Evolutionary conservation across 2,888 invertebrate species (phyloP).

Genomic region (Yponomeuta sedellus): DNA sequence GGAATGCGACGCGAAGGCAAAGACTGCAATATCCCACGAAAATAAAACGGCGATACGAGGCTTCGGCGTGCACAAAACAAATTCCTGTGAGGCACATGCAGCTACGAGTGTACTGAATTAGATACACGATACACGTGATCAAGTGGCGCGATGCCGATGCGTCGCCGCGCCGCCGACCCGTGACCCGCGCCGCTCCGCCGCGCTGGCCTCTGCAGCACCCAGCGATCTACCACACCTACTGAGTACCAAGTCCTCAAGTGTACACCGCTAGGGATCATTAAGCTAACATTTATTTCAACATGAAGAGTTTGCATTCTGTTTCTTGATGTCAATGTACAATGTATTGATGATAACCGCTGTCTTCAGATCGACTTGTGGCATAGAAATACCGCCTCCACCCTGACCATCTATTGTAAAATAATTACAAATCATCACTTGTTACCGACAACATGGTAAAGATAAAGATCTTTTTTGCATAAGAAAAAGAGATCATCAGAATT

Average conservation of each 20-base stretch:
- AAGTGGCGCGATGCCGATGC: conserved; percentile 39
- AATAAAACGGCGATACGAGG: conserved; percentile 55
- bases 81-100: conserved; percentile 65
- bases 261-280: not conserved
- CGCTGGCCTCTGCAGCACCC: conserved; percentile 22
- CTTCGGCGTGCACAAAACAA: conserved; percentile 62
- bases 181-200: conserved; percentile 22
- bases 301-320: too few species aligned
- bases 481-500: too few species aligned
- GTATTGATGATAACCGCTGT: too few species aligned
- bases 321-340: too few species aligned
- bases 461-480: too few species aligned
- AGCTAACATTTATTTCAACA: not conserved
- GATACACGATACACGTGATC: conserved; percentile 68
- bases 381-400: not conserved
- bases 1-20: conserved; percentile 52
- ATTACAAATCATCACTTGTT: not conserved
- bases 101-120: conserved; percentile 56
- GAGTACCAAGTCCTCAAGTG: not conserved
- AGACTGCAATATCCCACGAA: conserved; percentile 48
- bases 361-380: too few species aligned
- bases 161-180: conserved; percentile 37
- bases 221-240: not conserved
- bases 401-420: not conserved
- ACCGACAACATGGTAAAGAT: not conserved